Evolutionary conservation across 2,888 invertebrate genomes (phyloP).

Genomic region (Xanthostigma xanthostigma): DNA sequence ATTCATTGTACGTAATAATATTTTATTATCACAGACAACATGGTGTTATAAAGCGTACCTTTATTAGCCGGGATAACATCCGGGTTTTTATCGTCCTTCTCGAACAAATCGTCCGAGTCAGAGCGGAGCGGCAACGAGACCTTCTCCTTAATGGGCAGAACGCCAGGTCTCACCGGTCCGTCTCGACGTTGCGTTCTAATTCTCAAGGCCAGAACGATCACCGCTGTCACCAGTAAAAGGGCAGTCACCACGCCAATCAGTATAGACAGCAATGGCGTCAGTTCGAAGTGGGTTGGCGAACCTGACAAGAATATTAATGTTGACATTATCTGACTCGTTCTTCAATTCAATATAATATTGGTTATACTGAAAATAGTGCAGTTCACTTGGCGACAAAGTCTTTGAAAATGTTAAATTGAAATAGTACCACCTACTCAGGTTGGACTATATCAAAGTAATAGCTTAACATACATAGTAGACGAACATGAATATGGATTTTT

Average conservation of each 20-base stretch:
- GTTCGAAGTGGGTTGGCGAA: constrained; percentile 34
- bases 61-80: constrained; percentile 79
- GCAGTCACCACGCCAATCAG: constrained; percentile 54
- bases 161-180: constrained; percentile 24
- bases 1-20: not conserved
- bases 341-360: not conserved
- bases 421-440: no score
- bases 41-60: constrained; percentile 37
- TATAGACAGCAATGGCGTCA: constrained; percentile 44
- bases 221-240: constrained; percentile 46
- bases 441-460: no score
- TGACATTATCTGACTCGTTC: not conserved
- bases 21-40: not conserved
- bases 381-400: no score
- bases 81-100: constrained; percentile 73
- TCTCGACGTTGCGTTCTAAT: constrained; percentile 39
- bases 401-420: no score
- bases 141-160: constrained; percentile 46
- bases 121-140: constrained; percentile 46
- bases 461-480: no score
- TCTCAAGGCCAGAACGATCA: constrained; percentile 44
- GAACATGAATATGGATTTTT: no score
- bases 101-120: constrained; percentile 54
- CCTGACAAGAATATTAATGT: constrained; percentile 24
- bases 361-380: not conserved